A percentile compares a stretch with the other conserved stretches of the same genome.
phyloP scores from a whole-genome alignment of 2,797 vertebrate species.

The Chaunax sp. region DNA sequence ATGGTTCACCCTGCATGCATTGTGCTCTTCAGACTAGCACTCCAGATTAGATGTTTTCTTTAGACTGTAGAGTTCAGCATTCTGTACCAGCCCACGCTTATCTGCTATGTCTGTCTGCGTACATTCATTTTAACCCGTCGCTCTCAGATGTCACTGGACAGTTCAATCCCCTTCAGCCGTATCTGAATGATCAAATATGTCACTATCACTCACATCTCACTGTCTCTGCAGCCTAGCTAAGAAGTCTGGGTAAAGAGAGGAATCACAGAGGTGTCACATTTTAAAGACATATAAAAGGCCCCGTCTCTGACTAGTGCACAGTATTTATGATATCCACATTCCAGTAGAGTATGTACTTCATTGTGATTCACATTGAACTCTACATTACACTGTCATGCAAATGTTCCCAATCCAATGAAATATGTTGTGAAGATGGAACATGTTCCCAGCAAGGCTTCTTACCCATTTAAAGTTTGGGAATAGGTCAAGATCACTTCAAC shows the following conservation, averaged over 20 bases:
- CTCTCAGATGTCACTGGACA: constrained; percentile 26
- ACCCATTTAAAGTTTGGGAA: no score
- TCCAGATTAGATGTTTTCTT: not conserved
- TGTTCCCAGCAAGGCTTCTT: no score
- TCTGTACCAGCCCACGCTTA: constrained; percentile 9
- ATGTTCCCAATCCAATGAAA: no score
- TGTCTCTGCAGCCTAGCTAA: not conserved
- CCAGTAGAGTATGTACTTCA: no score
- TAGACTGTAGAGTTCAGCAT: constrained; percentile 3
- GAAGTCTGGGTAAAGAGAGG: not conserved
- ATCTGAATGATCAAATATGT: no score
- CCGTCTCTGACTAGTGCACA: no score
- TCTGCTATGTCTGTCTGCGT: not conserved
- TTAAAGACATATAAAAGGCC: no score
- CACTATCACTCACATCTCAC: constrained; percentile 24
- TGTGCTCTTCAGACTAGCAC: constrained; percentile 10
- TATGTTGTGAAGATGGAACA: no score
- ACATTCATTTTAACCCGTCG: not conserved
- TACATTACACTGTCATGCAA: no score
- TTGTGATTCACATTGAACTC: no score
- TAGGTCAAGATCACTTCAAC: no score
- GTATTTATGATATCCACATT: no score
- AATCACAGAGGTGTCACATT: not conserved
- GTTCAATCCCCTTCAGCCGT: constrained; percentile 8
- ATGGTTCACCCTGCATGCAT: constrained; percentile 7